phyloP scores from a whole-genome alignment of 1,140 invertebrate genomes.

The Alviniconcha marisindica region DNA sequence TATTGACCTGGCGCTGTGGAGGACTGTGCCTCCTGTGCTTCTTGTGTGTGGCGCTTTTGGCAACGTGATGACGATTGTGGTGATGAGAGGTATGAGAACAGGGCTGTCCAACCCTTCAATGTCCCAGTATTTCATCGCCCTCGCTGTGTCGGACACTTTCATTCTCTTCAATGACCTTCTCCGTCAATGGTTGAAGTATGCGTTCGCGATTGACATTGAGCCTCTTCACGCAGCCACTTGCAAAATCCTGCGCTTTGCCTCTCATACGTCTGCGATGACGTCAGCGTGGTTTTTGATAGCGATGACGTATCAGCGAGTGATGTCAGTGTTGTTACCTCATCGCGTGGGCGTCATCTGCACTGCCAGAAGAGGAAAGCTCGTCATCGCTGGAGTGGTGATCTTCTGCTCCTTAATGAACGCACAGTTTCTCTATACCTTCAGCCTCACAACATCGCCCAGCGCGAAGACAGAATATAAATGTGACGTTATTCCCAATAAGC shows the following conservation, averaged over 20 bases:
- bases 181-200: background rate
- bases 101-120: background rate
- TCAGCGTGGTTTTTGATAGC: conserved; percentile 16
- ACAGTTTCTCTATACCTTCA: background rate
- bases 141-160: conserved; percentile 18
- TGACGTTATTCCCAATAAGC: background rate
- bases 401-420: background rate
- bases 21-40: background rate
- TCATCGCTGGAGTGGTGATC: background rate
- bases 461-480: no score
- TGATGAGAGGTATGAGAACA: conserved; percentile 15
- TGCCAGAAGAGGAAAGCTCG: background rate
- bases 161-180: background rate
- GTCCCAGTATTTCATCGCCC: background rate
- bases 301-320: conserved; percentile 28
- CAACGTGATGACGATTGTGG: background rate
- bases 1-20: background rate
- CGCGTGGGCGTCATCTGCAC: conserved; percentile 1
- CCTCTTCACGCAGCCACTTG: background rate
- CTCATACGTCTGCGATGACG: background rate
- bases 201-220: background rate
- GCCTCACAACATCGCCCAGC: no score
- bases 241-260: background rate
- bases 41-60: background rate
- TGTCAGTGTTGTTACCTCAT: conserved; percentile 7